A percentile compares a stretch with the other conserved stretches of the same genome.
phyloP scores from a whole-genome alignment of 2,888 invertebrate genomes.

The Papilio elwesi region DNA sequence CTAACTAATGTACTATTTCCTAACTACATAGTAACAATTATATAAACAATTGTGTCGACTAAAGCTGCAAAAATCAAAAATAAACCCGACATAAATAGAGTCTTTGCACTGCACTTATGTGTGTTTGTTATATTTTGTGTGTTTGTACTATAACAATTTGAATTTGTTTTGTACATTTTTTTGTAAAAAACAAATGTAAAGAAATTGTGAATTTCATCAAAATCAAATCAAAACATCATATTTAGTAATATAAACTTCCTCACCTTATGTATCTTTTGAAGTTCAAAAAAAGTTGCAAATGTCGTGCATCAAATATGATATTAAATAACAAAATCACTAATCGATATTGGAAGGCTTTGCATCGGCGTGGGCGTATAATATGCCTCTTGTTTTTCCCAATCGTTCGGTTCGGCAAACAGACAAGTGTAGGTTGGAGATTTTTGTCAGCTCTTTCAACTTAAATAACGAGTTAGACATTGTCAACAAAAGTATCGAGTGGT shows the following conservation, averaged over 20 bases:
- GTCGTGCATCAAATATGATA: neutral
- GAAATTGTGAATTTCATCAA: no score
- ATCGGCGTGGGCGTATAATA: conserved; percentile 1
- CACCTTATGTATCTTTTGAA: neutral
- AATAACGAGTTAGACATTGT: conserved; percentile 10
- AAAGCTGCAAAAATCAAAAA: no score
- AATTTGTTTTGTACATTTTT: no score
- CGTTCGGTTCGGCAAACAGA: conserved; percentile 9
- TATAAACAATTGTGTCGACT: no score
- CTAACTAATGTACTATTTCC: no score
- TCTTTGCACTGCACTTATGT: no score
- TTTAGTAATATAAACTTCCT: conserved; percentile 2
- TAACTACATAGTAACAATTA: no score
- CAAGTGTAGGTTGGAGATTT: conserved; percentile 16
- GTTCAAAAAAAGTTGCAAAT: conserved; percentile 26
- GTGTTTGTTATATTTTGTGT: no score
- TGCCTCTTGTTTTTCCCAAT: conserved; percentile 6
- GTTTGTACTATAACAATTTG: no score
- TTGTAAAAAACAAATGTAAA: no score
- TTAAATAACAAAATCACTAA: neutral
- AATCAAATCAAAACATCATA: no score
- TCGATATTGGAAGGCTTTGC: neutral
- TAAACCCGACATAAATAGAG: no score
- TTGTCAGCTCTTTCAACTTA: conserved; percentile 15
- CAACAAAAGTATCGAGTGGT: conserved; percentile 1